Evolutionary conservation across 30 jellyfish, hydroid and myxozoan species (phyloP).

Genomic region (Rhopilema esculentum): DNA sequence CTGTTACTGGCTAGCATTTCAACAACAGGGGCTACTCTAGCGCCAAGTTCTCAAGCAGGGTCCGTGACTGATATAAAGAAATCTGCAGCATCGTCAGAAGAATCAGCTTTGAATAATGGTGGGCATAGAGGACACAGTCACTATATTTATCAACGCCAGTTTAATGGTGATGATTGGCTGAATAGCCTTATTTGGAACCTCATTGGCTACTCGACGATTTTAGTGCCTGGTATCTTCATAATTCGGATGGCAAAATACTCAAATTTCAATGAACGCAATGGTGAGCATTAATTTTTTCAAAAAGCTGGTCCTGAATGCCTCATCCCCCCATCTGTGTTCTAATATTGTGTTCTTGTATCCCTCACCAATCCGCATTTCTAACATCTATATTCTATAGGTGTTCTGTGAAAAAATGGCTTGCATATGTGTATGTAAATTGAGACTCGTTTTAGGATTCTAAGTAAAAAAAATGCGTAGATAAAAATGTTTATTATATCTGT

Average conservation of each 20-base stretch:
- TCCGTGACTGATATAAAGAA: background rate
- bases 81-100: background rate
- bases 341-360: no score
- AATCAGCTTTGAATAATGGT: background rate
- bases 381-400: no score
- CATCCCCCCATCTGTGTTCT: no score
- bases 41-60: background rate
- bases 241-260: constrained; percentile 83
- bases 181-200: constrained; percentile 85
- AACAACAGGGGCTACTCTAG: background rate
- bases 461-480: no score
- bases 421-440: no score
- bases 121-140: constrained; percentile 27
- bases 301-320: no score
- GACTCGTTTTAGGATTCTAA: no score
- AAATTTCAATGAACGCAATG: constrained; percentile 79
- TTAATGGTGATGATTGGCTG: constrained; percentile 74
- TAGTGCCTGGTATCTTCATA: constrained; percentile 75
- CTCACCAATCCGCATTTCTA: no score
- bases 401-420: no score
- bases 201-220: constrained; percentile 77
- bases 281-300: constrained; percentile 48
- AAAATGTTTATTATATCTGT: no score
- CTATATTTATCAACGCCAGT: constrained; percentile 45
- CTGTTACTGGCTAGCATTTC: background rate